Conservation (phyloP, 2,797 vertebrate species). For the Paramormyrops hopkinsi region DNA sequence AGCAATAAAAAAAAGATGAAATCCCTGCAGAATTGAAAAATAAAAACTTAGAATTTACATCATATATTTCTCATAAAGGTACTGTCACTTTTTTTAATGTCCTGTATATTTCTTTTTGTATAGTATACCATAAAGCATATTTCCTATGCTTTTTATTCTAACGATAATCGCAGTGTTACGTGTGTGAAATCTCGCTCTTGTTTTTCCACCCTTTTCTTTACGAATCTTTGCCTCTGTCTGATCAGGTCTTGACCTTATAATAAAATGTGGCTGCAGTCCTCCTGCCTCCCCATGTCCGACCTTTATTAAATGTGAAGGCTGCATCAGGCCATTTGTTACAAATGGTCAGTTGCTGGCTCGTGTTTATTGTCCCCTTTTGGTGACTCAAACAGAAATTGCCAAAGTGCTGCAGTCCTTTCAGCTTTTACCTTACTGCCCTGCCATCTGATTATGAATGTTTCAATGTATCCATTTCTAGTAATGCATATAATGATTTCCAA, state of each 20-base stretch:
- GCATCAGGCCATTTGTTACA: background rate
- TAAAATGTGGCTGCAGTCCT: background rate
- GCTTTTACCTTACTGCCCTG: background rate
- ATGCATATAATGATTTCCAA: background rate
- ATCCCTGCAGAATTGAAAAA: constrained; percentile 43
- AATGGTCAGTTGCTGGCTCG: background rate
- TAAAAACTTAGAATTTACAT: constrained; percentile 46
- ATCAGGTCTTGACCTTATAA: background rate
- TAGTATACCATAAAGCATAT: background rate
- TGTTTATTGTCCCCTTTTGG: background rate
- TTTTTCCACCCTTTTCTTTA: background rate
- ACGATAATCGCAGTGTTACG: background rate
- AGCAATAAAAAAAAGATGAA: constrained; percentile 62
- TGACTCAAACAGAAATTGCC: background rate
- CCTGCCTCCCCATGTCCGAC: background rate
- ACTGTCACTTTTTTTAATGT: background rate
- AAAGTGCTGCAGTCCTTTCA: background rate
- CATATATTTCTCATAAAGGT: constrained; percentile 35
- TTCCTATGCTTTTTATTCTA: background rate
- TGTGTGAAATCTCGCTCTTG: background rate
- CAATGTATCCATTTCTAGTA: background rate
- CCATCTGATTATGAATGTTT: background rate
- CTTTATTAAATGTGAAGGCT: background rate
- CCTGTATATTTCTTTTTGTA: background rate
- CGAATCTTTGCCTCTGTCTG: background rate